These are phyloP conservation scores for Meghimatium bilineatum DNA, from an alignment of 2,888 invertebrate species.

Conservation along the genomic window DNA sequence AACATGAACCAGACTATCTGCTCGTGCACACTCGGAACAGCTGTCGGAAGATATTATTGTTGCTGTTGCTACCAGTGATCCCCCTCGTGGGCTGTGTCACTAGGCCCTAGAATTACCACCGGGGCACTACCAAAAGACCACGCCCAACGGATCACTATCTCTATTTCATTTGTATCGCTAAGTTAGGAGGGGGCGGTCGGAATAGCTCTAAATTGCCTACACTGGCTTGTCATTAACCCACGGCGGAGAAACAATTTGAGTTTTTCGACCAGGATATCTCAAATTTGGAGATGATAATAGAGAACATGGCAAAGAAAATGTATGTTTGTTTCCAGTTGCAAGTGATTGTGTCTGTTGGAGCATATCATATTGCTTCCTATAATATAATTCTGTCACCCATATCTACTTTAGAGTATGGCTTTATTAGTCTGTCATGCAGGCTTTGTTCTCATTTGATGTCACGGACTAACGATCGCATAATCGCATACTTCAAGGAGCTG, in stretches of 20 bases:
- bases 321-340: neutral
- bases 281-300: no score
- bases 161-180: neutral
- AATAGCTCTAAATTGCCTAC: conserved; percentile 36
- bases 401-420: no score
- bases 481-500: no score
- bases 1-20: neutral
- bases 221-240: conserved; percentile 4
- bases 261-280: neutral
- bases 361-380: neutral
- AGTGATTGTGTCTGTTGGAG: neutral
- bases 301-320: no score
- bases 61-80: neutral
- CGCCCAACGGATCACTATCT: conserved; percentile 23
- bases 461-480: no score
- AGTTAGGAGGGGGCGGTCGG: neutral
- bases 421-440: no score
- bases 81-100: neutral
- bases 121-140: neutral
- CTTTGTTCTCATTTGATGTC: no score
- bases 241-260: neutral
- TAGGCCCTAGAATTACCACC: conserved; percentile 12
- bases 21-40: neutral
- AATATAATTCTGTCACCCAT: no score
- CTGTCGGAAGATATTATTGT: conserved; percentile 14